These are phyloP conservation scores for Ammospiza nelsoni DNA, from an alignment of 2,113 vertebrate genomes.

Conservation along the genomic window DNA sequence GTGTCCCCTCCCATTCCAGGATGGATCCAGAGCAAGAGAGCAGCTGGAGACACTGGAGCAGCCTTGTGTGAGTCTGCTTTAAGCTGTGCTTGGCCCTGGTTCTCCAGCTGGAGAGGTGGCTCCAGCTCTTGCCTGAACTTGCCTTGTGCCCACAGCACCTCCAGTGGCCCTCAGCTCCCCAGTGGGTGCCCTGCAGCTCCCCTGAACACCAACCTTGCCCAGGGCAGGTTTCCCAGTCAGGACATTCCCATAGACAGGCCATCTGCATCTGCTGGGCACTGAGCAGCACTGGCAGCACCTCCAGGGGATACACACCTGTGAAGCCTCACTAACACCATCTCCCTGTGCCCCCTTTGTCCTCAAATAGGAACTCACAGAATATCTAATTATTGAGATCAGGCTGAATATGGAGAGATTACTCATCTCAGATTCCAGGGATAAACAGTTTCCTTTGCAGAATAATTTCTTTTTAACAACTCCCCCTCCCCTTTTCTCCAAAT, in stretches of 20 bases:
- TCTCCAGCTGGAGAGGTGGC: not conserved
- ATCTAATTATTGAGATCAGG: not conserved
- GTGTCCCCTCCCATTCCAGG: not conserved
- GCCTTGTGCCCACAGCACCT: not conserved
- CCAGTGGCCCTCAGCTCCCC: not conserved
- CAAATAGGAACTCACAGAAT: not conserved
- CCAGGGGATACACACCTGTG: not conserved
- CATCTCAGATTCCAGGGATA: not conserved
- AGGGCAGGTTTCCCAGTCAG: not conserved
- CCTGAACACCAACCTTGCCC: not conserved
- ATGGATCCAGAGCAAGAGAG: not conserved
- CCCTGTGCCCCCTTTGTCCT: not conserved
- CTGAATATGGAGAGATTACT: not conserved
- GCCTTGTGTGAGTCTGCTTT: not conserved
- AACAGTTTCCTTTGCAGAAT: not conserved
- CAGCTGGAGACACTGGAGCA: not conserved
- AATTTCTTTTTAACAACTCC: not conserved
- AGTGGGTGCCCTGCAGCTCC: accelerated
- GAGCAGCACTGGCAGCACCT: not conserved
- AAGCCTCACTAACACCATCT: not conserved
- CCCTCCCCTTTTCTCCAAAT: not conserved
- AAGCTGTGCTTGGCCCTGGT: not conserved
- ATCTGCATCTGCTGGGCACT: not conserved
- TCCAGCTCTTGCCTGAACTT: not conserved
- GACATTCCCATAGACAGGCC: accelerated